Evolutionary conservation across 2,113 vertebrate genomes (phyloP), one percentile per base, ranked within the genome.

Genomic region (Sceloporus undulatus): DNA sequence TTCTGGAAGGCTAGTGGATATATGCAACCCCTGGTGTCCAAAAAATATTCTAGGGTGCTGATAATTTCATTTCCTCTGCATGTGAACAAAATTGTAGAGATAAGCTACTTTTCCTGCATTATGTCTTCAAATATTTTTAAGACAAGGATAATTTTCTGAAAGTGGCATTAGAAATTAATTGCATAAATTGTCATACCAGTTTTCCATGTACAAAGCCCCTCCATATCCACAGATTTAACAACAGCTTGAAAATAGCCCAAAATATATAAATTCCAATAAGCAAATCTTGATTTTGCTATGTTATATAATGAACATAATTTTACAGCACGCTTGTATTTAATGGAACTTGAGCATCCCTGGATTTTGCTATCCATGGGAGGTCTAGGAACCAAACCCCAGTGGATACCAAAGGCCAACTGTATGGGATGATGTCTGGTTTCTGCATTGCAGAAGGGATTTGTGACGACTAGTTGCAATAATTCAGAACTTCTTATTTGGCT

Each of bases 81-180:
- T 40, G 2, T 70, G 54, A 79, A 5, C 38, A 56, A 68, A 88
- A 71, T 5, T 75, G 88, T 89, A 77, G 88, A 92, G 85, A 92
- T 83, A 84, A 79, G 13, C 48, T 85, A 70, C 0, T 14, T 52
- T 29, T 23, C 62, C 84, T 18, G 54, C 85, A 52, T 70, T 4
- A 70, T 71, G 16, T 74, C 56, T 62, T 29, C 54, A 81, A 59
- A 9, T 9, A 25, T 66, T 34, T 77, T 77, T 59, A 59, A 68
- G 34, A 29, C 42, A 79, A 42, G 25, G 1, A 9, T 65, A 76
- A 40, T 79, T 29, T 54, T 74, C 38, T 65, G 38, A 87, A 82
- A 82, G 38, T 21, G 54, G 21, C 71, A 25, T 18, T 76, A 25
- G 70, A 89, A 78, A 89, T 74, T 29, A 85, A 84, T 48, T 48